These are phyloP conservation scores for Ecdyonurus torrentis DNA, from an alignment of 2,888 invertebrate species.

Conservation along the genomic window DNA sequence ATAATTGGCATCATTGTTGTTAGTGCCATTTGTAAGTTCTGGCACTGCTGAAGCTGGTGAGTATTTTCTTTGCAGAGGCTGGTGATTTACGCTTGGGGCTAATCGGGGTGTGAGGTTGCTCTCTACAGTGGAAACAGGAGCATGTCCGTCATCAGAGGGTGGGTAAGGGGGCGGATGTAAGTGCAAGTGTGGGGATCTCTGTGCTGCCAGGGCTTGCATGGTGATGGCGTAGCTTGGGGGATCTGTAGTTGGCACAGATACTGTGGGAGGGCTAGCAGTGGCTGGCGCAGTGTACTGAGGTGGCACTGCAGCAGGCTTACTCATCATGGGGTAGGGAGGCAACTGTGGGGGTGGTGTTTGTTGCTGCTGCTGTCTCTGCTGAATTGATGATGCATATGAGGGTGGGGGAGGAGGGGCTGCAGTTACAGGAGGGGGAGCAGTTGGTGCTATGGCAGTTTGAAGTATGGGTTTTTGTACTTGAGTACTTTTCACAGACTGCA, in stretches of 20 bases:
- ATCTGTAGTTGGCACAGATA: slow-evolving; percentile 57
- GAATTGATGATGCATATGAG: slow-evolving; percentile 63
- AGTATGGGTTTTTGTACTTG: slow-evolving; percentile 89
- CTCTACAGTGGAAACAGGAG: slow-evolving; percentile 28
- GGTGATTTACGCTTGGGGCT: slow-evolving; percentile 31
- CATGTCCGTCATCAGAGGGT: slow-evolving; percentile 18
- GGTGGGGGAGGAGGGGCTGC: slow-evolving; percentile 52
- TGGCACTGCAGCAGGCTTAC: not conserved
- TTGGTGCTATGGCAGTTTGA: slow-evolving; percentile 90
- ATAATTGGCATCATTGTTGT: slow-evolving; percentile 8
- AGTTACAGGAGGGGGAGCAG: slow-evolving; percentile 46
- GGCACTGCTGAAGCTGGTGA: slow-evolving; percentile 36
- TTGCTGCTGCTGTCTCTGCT: slow-evolving; percentile 48
- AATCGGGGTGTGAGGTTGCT: slow-evolving; percentile 29
- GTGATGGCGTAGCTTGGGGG: slow-evolving; percentile 86
- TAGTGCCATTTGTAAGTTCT: slow-evolving; percentile 11
- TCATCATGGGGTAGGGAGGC: slow-evolving; percentile 27
- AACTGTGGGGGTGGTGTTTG: slow-evolving; percentile 25
- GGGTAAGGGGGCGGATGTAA: slow-evolving; percentile 13
- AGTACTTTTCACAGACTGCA: slow-evolving; percentile 92
- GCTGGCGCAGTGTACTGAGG: slow-evolving; percentile 14
- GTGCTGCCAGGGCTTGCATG: slow-evolving; percentile 63
- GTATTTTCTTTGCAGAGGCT: slow-evolving; percentile 52
- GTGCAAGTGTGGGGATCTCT: slow-evolving; percentile 28
- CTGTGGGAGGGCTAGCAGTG: slow-evolving; percentile 26